phyloP scores from a whole-genome alignment of 2,888 invertebrate species.

The Himalopsyche tibetana region DNA sequence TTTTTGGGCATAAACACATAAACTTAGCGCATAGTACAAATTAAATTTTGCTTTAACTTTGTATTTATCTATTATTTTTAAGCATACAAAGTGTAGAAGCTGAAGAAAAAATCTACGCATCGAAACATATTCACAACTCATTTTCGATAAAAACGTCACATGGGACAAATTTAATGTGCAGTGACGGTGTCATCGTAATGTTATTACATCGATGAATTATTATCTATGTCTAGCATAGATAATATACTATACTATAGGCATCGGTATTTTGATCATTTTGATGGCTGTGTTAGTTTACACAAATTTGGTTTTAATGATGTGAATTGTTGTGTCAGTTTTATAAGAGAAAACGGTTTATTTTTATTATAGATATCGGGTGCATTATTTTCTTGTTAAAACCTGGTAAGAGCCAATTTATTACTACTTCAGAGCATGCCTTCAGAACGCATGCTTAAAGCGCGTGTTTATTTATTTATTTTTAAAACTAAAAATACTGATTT shows the following conservation, averaged over 20 bases:
- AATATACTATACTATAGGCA: background rate
- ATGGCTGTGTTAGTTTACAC: background rate
- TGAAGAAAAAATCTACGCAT: too few relatives aligned
- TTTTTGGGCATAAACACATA: too few relatives aligned
- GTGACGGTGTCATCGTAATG: too few relatives aligned
- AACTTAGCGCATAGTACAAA: too few relatives aligned
- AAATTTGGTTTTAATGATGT: background rate
- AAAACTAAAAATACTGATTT: slow-evolving; percentile 4
- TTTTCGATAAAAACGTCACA: too few relatives aligned
- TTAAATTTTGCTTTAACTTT: too few relatives aligned
- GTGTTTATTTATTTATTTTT: slow-evolving; percentile 35
- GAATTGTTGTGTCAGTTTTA: slow-evolving; percentile 26
- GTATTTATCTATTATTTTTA: too few relatives aligned
- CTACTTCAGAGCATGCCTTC: background rate
- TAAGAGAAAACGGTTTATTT: slow-evolving; percentile 30
- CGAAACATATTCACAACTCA: too few relatives aligned
- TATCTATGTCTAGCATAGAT: too few relatives aligned
- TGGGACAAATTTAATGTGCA: too few relatives aligned
- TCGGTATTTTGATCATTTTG: background rate
- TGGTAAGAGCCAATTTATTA: background rate
- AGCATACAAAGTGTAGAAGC: too few relatives aligned
- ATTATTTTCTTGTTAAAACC: background rate
- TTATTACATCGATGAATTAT: too few relatives aligned
- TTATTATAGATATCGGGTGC: background rate
- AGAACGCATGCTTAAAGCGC: slow-evolving; percentile 16